Percentiles rank a stretch among this genome's conserved stretches.
Evolutionary conservation across 2,113 vertebrate genomes (phyloP).

Genomic region (Phyllostomus discolor): DNA sequence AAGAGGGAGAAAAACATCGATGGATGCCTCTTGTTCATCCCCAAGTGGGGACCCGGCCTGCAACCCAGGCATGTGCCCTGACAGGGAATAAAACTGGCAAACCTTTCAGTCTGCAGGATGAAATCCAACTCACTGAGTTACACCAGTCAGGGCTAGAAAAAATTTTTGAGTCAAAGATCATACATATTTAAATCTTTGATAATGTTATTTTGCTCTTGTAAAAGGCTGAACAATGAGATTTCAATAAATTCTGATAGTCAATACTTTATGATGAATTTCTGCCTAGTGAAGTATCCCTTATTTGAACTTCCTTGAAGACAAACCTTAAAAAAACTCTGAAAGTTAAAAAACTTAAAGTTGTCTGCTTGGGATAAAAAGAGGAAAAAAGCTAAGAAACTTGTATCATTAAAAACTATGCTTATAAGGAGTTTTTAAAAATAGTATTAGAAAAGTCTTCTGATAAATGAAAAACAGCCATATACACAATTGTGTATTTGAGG

Average conservation of each 20-base stretch:
- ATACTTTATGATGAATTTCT: constrained; percentile 13
- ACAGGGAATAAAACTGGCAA: no score
- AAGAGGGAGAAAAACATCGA: no score
- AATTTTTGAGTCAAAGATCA: constrained; percentile 10
- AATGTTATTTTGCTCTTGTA: background rate
- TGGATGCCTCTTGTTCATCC: no score
- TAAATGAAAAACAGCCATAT: background rate
- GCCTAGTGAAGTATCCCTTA: constrained; percentile 10
- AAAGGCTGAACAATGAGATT: background rate
- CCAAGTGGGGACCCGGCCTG: no score
- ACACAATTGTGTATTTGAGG: background rate
- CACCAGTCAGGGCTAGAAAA: background rate
- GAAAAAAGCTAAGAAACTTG: background rate
- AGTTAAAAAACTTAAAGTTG: background rate
- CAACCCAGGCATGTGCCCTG: no score
- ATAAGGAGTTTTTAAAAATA: background rate
- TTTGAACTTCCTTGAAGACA: constrained; percentile 53
- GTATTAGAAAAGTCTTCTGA: background rate
- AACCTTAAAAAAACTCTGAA: constrained; percentile 48
- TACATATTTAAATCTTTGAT: background rate
- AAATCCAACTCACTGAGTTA: no score
- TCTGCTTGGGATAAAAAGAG: background rate
- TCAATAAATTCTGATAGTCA: constrained; percentile 27
- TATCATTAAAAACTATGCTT: background rate
- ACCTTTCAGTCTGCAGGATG: no score